Conservation (phyloP, 2,797 vertebrate genomes). For the Euphonia xanthogaster region DNA sequence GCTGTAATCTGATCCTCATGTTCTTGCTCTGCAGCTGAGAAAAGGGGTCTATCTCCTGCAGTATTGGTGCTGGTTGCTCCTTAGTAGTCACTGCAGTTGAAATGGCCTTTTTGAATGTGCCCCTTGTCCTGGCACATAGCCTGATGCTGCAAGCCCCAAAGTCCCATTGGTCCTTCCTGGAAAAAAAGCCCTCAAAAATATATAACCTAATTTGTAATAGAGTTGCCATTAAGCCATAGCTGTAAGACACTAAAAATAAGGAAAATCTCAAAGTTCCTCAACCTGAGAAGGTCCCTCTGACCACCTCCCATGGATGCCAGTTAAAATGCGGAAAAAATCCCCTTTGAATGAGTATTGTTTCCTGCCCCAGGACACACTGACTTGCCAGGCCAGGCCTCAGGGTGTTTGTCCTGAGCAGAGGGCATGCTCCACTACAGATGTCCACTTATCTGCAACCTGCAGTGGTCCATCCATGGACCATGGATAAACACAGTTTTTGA, state of each 20-base stretch:
- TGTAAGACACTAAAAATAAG: neutral
- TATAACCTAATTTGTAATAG: neutral
- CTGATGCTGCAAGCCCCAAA: neutral
- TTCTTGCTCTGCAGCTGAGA: neutral
- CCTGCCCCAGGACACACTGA: neutral
- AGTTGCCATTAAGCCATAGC: neutral
- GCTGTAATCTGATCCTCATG: neutral
- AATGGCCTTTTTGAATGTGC: neutral
- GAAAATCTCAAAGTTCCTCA: neutral
- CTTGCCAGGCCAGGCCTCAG: neutral
- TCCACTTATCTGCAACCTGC: neutral
- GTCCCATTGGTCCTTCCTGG: neutral
- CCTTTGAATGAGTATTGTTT: neutral
- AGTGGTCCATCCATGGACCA: neutral
- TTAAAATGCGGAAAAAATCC: neutral
- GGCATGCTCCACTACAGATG: neutral
- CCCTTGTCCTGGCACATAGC: neutral
- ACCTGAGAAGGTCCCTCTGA: neutral
- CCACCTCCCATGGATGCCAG: neutral
- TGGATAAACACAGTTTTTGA: neutral
- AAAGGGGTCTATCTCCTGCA: neutral
- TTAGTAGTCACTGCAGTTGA: neutral
- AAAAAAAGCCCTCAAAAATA: neutral
- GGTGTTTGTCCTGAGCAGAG: neutral
- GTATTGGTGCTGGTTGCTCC: neutral